phyloP scores from a whole-genome alignment of 2,888 invertebrate genomes.

The Pocota personata region DNA sequence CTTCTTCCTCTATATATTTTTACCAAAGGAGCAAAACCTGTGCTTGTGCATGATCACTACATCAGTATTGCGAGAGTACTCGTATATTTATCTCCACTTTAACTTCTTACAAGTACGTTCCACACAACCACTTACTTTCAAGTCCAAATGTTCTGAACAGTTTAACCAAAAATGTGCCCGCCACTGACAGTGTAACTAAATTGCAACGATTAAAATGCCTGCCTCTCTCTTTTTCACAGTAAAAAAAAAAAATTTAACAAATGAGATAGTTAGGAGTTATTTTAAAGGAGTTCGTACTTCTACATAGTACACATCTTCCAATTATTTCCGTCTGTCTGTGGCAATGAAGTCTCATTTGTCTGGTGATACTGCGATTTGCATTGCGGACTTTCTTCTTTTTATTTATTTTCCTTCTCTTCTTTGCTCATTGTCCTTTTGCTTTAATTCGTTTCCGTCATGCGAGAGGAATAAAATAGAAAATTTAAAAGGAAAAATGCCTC shows the following conservation, averaged over 20 bases:
- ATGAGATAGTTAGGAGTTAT: slow-evolving; percentile 7
- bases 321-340: slow-evolving; percentile 59
- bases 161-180: slow-evolving; percentile 14
- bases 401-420: not conserved
- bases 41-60: no score
- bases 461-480: not conserved
- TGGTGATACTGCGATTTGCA: slow-evolving; percentile 51
- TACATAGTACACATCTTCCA: slow-evolving; percentile 22
- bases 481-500: not conserved
- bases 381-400: slow-evolving; percentile 54
- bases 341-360: slow-evolving; percentile 68
- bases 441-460: slow-evolving; percentile 19
- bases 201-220: slow-evolving; percentile 29
- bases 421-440: slow-evolving; percentile 18
- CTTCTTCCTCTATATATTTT: no score
- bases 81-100: no score
- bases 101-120: no score
- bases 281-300: slow-evolving; percentile 11
- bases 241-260: not conserved
- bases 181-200: slow-evolving; percentile 18
- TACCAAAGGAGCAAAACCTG: no score
- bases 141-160: not conserved
- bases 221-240: not conserved
- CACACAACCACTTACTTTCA: not conserved
- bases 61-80: no score